phyloP scores from a whole-genome alignment of 1,140 invertebrate genomes.

The Steinernema feltiae region DNA sequence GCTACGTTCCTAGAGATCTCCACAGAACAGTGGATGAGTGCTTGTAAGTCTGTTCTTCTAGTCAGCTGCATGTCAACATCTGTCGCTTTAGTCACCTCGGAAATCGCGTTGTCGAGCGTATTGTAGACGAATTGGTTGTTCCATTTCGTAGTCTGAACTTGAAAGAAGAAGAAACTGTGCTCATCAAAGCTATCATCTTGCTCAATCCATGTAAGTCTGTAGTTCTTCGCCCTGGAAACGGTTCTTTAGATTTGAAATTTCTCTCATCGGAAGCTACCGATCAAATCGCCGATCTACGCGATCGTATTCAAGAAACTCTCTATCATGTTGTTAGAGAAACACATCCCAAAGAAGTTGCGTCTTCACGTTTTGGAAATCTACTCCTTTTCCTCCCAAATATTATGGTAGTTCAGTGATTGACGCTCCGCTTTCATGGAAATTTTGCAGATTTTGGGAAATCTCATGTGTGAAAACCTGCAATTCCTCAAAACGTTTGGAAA shows the following conservation, averaged over 20 bases:
- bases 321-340: constrained; percentile 58
- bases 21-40: constrained; percentile 24
- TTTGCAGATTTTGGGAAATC: constrained; percentile 46
- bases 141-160: constrained; percentile 54
- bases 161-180: constrained; percentile 55
- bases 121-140: constrained; percentile 50
- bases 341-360: constrained; percentile 57
- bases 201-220: constrained; percentile 49
- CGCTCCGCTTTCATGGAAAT: constrained; percentile 11
- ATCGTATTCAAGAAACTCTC: constrained; percentile 53
- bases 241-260: constrained; percentile 42
- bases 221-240: no score
- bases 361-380: constrained; percentile 54
- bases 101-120: constrained; percentile 54
- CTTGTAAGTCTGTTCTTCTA: constrained; percentile 29
- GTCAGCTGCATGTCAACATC: constrained; percentile 1
- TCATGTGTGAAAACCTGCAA: constrained; percentile 53
- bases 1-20: constrained; percentile 30
- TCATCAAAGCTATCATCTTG: constrained; percentile 55
- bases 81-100: constrained; percentile 46
- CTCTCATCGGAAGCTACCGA: constrained; percentile 49
- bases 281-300: constrained; percentile 53
- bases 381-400: constrained; percentile 53
- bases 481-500: constrained; percentile 54
- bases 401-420: constrained; percentile 36